A percentile compares a stretch with the other conserved stretches of the same genome.
phyloP scores from a whole-genome alignment of 2,113 vertebrate species.

The Apteryx mantelli region DNA sequence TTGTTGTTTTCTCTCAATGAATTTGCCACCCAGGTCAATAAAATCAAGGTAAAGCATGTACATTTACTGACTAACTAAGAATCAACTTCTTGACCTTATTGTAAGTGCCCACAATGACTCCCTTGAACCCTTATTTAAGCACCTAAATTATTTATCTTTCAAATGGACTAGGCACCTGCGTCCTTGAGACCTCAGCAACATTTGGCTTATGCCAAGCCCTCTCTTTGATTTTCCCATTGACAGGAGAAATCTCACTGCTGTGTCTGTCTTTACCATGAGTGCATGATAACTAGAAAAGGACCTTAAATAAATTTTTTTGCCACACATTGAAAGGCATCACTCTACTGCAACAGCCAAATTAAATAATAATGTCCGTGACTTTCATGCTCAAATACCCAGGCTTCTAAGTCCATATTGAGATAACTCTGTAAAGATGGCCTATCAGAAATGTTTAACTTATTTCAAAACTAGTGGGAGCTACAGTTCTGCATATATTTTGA shows the following conservation, averaged over 20 bases:
- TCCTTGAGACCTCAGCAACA: background rate
- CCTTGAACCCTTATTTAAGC: background rate
- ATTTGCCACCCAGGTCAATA: background rate
- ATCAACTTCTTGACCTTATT: background rate
- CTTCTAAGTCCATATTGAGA: background rate
- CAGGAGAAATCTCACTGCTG: background rate
- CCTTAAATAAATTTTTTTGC: background rate
- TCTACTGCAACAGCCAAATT: background rate
- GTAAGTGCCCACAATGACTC: background rate
- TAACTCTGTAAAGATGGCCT: background rate
- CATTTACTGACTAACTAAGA: background rate
- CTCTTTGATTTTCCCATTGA: background rate
- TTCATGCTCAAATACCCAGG: background rate
- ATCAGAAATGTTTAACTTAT: background rate
- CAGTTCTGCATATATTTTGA: background rate
- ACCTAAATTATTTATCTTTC: background rate
- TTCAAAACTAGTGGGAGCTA: background rate
- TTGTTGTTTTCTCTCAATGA: background rate
- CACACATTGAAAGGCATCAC: background rate
- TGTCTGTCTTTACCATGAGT: background rate
- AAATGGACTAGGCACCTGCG: background rate
- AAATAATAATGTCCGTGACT: background rate
- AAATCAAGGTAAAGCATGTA: rapidly evolving
- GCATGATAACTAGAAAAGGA: background rate
- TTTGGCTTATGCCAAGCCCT: background rate